Base-by-base conservation (phyloP, 1,140 invertebrate species). In the Drosophila tristis region DNA sequence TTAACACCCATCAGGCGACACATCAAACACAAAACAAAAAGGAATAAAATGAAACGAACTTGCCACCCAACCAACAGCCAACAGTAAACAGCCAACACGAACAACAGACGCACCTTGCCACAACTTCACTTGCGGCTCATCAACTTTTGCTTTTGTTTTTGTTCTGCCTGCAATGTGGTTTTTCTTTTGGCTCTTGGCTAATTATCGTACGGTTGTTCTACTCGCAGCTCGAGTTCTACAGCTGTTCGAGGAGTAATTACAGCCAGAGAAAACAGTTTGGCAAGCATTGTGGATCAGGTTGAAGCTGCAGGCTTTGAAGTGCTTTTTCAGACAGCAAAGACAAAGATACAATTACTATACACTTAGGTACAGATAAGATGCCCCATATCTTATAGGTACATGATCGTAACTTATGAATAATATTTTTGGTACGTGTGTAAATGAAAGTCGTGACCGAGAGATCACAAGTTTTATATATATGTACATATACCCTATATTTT, bases 111-210 rank as follows among this genome's bases (percentile, higher is more conserved):
- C 35, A 39, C 35, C 11, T 50, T 23, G 51, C 50, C 49, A 25
- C 58, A 50, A 66, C 58, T 63, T 60, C 59, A 72, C 35, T 42
- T 47, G 62, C 74, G 68, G 64, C 80, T 79, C 75, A 82, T 84
- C 75, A 78, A 66, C 64, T 82, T 58, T 74, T 75, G 75, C 64
- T 78, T 67, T 78, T 61, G 48, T 56, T 81, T 55, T 66, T 55
- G 42, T 8, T 23, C n/a, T 62, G 55, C 15, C 53, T 49, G 49
- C 43, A 49, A 62, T 53, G 48, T 50, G 64, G 55, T 60, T 13
- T 31, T 25, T 51, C 23, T 42, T 42, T 35, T 26, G 2, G 2
- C 13, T 4, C 4, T 25, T 44, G n/a, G 20, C 25, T 68, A 71
- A 71, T 71, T 71, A 68, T 71, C 26, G 1, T 29, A 29, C 26